phyloP scores from a whole-genome alignment of 2,113 vertebrate species.

The Nibea coibor region DNA sequence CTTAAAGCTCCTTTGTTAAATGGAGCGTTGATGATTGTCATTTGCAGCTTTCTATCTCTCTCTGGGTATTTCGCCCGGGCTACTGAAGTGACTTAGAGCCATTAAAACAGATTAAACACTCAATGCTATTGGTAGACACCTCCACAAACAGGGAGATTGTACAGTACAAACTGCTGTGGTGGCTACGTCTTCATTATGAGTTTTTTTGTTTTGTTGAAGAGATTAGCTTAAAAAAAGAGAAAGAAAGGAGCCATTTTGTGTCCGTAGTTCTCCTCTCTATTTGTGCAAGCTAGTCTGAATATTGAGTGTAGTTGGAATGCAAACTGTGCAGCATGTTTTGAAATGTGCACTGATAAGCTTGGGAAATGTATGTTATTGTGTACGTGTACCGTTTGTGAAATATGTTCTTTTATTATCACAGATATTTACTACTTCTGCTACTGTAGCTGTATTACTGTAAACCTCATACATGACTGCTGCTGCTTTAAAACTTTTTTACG shows the following conservation, averaged over 20 bases:
- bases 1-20: slow-evolving; percentile 64
- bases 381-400: slow-evolving; percentile 86
- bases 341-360: slow-evolving; percentile 94
- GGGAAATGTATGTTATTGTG: slow-evolving; percentile 89
- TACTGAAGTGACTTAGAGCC: slow-evolving; percentile 82
- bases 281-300: slow-evolving; percentile 87
- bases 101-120: slow-evolving; percentile 71
- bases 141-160: slow-evolving; percentile 72
- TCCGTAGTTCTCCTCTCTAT: slow-evolving; percentile 79
- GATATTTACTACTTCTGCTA: slow-evolving; percentile 90
- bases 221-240: slow-evolving; percentile 54
- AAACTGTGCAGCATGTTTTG: slow-evolving; percentile 91
- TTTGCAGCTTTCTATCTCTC: slow-evolving; percentile 87
- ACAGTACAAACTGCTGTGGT: slow-evolving; percentile 61
- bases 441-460: slow-evolving; percentile 84
- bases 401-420: slow-evolving; percentile 82
- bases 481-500: slow-evolving; percentile 81
- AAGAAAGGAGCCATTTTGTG: slow-evolving; percentile 65
- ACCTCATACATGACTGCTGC: slow-evolving; percentile 87
- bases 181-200: slow-evolving; percentile 53
- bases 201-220: slow-evolving; percentile 59
- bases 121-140: slow-evolving; percentile 57
- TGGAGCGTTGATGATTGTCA: slow-evolving; percentile 89
- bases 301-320: slow-evolving; percentile 91
- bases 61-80: slow-evolving; percentile 72